phyloP scores from a whole-genome alignment of 2,888 invertebrate genomes.

The Aspidiotus destructor region DNA sequence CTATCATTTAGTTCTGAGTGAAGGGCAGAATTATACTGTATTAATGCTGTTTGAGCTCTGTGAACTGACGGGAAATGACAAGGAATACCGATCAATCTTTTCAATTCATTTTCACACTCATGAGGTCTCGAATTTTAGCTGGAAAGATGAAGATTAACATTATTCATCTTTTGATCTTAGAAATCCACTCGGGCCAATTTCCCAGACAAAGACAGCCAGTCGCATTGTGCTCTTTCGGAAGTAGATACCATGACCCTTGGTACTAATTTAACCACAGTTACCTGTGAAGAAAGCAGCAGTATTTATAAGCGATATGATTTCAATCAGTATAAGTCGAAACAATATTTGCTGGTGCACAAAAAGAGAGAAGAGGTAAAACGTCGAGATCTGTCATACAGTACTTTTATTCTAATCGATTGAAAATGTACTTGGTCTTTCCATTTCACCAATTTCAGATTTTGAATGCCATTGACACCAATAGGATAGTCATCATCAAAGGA shows the following conservation, averaged over 20 bases:
- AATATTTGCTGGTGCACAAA: background rate
- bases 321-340: background rate
- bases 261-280: background rate
- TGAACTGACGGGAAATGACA: no score
- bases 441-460: constrained; percentile 51
- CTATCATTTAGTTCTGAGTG: no score
- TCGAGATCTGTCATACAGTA: background rate
- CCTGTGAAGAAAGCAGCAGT: background rate
- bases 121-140: no score
- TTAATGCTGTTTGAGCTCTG: no score
- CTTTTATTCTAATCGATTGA: background rate
- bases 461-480: constrained; percentile 54
- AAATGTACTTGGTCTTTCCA: background rate
- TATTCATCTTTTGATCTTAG: no score
- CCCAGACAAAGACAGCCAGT: no score
- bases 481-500: constrained; percentile 77
- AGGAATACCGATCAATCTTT: no score
- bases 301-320: background rate
- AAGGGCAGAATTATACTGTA: no score
- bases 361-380: constrained; percentile 9
- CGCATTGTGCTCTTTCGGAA: constrained; percentile 10
- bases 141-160: no score
- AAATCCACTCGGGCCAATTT: no score
- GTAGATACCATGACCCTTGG: background rate
- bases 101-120: no score